A percentile compares a stretch with the other conserved stretches of the same genome.
These are phyloP conservation scores for Eupeodes corollae DNA, from an alignment of 1,140 invertebrate species.

Conservation along the genomic window DNA sequence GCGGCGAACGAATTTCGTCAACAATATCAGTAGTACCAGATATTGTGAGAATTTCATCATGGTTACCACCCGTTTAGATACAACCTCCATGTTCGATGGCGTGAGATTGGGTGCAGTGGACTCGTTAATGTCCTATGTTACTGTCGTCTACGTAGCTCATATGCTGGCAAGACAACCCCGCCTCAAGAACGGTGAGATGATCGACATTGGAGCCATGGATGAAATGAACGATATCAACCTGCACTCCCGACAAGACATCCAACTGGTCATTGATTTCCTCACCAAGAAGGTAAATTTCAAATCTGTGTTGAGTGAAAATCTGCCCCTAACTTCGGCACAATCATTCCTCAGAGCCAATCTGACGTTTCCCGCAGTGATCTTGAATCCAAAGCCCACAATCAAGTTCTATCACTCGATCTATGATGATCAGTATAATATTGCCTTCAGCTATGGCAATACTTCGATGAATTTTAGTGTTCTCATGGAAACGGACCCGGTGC, in stretches of 20 bases:
- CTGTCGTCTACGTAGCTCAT: constrained; percentile 63
- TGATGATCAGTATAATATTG: constrained; percentile 54
- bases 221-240: constrained; percentile 38
- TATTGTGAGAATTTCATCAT: constrained; percentile 71
- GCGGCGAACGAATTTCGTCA: constrained; percentile 43
- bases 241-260: constrained; percentile 33
- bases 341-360: constrained; percentile 58
- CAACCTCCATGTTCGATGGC: constrained; percentile 76
- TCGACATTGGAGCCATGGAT: constrained; percentile 74
- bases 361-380: constrained; percentile 49
- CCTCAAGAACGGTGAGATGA: too few species aligned
- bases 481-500: constrained; percentile 9
- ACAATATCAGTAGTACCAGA: constrained; percentile 48
- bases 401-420: constrained; percentile 75
- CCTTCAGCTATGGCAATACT: constrained; percentile 47
- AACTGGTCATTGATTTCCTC: constrained; percentile 27
- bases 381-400: constrained; percentile 56
- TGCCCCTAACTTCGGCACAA: constrained; percentile 80
- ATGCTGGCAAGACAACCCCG: constrained; percentile 53
- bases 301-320: constrained; percentile 37
- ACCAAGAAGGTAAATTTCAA: constrained; percentile 34
- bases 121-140: constrained; percentile 66
- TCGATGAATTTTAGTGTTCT: constrained; percentile 31
- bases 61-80: constrained; percentile 68
- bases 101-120: constrained; percentile 58